phyloP scores from a whole-genome alignment of 1,140 invertebrate genomes.

The Drosophila albomicans region DNA sequence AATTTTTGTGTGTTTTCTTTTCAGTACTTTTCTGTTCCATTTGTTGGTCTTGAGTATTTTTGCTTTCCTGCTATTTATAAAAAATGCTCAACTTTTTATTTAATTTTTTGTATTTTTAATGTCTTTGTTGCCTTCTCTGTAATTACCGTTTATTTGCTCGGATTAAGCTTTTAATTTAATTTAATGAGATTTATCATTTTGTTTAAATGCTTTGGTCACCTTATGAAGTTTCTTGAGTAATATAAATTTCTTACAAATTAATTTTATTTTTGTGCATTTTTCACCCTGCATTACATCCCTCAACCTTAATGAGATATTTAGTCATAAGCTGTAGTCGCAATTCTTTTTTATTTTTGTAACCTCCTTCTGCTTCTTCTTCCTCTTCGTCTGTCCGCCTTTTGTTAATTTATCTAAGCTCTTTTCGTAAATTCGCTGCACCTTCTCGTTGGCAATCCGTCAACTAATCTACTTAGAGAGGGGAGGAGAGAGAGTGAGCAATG shows the following conservation, averaged over 20 bases:
- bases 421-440: constrained; percentile 14
- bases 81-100: too few relatives aligned
- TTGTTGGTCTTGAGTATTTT: too few relatives aligned
- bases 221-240: too few relatives aligned
- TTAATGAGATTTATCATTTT: too few relatives aligned
- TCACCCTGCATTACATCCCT: background rate
- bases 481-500: constrained; percentile 7
- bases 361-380: background rate
- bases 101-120: too few relatives aligned
- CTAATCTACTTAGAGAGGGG: constrained; percentile 31
- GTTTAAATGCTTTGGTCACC: too few relatives aligned
- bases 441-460: background rate
- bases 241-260: background rate
- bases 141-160: too few relatives aligned
- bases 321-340: background rate
- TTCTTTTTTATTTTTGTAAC: background rate
- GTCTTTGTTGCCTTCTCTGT: too few relatives aligned
- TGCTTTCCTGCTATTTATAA: too few relatives aligned
- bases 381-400: background rate
- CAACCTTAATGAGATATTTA: background rate
- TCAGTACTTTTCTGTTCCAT: too few relatives aligned
- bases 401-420: constrained; percentile 24
- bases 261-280: background rate
- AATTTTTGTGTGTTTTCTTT: too few relatives aligned
- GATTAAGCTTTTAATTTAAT: too few relatives aligned